A percentile compares a stretch with the other conserved stretches of the same genome.
Conservation (phyloP, 1,140 invertebrate species). For the Yoshiicerus persimilis region DNA sequence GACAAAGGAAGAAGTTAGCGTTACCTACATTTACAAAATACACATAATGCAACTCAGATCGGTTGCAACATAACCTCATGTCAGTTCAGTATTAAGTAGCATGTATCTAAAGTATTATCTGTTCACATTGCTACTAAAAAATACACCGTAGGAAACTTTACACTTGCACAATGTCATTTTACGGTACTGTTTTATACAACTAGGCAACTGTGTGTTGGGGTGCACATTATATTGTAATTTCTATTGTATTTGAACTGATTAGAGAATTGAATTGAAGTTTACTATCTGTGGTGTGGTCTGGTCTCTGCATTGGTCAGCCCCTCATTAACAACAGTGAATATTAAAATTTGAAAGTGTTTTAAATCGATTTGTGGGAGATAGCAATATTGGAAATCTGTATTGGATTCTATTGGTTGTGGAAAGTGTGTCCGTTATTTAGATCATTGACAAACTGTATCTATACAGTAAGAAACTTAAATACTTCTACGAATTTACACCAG, state of each 20-base stretch:
- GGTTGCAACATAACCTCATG: not conserved
- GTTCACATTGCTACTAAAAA: not conserved
- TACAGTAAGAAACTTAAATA: too few relatives aligned
- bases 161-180: not conserved
- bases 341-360: constrained; percentile 4
- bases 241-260: too few relatives aligned
- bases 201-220: not conserved
- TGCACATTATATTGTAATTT: not conserved
- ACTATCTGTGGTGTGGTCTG: not conserved
- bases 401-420: not conserved
- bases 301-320: not conserved
- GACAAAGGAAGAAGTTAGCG: not conserved
- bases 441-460: not conserved
- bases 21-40: not conserved
- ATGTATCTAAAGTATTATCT: not conserved
- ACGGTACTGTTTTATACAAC: not conserved
- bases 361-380: not conserved
- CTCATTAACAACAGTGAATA: not conserved
- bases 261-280: not conserved
- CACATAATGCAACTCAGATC: not conserved
- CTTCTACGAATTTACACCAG: too few relatives aligned
- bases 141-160: not conserved
- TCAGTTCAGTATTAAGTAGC: not conserved
- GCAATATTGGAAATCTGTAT: not conserved
- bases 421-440: constrained; percentile 1